Evolutionary conservation across 2,888 invertebrate genomes (phyloP).

Genomic region (Drosophila anomalata): DNA sequence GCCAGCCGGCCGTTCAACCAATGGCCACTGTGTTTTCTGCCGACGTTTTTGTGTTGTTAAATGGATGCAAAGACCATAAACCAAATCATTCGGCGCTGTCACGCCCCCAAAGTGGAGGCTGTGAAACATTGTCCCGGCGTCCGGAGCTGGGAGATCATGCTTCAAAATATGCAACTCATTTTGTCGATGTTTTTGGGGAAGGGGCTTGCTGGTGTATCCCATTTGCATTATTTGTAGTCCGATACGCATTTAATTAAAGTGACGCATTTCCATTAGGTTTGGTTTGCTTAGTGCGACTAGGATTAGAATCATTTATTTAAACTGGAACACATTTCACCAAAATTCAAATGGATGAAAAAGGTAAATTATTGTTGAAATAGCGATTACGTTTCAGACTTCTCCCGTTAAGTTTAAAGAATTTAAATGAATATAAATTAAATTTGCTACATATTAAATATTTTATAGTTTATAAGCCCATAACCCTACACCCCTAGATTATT

Average conservation of each 20-base stretch:
- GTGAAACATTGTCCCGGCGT: conserved; percentile 48
- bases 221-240: conserved; percentile 71
- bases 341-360: background rate
- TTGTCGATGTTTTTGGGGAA: conserved; percentile 33
- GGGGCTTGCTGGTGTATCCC: conserved; percentile 12
- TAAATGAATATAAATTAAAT: background rate
- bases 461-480: background rate
- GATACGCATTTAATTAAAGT: conserved; percentile 74
- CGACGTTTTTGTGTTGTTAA: conserved; percentile 60
- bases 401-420: background rate
- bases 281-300: conserved; percentile 13
- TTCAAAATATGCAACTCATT: conserved; percentile 71
- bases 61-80: conserved; percentile 73
- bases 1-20: conserved; percentile 42
- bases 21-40: conserved; percentile 48
- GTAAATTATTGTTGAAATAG: background rate
- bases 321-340: conserved; percentile 11
- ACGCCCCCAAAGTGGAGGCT: conserved; percentile 59
- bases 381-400: background rate
- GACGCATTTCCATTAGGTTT: conserved; percentile 40
- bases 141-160: conserved; percentile 48
- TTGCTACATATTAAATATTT: too few species aligned
- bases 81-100: conserved; percentile 69
- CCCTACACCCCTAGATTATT: background rate
- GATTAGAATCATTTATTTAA: conserved; percentile 33